phyloP scores from a whole-genome alignment of 2,113 vertebrate genomes.

The Sminthopsis crassicaudata region DNA sequence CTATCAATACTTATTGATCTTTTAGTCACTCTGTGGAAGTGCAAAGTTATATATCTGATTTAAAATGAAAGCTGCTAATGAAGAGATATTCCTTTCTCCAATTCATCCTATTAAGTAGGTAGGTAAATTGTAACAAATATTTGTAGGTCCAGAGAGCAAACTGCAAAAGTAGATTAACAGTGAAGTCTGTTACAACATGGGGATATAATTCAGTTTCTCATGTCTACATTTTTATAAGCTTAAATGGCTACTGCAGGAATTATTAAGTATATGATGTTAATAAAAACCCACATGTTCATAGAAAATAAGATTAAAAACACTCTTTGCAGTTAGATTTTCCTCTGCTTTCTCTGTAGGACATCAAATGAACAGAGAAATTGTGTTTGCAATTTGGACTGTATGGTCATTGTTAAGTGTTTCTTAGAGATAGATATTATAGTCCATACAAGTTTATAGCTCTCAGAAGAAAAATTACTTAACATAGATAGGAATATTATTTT shows the following conservation, averaged over 20 bases:
- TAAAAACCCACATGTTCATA: neutral
- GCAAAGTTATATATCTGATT: constrained; percentile 8
- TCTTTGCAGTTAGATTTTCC: neutral
- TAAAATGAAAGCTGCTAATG: neutral
- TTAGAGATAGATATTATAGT: neutral
- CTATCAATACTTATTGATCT: constrained; percentile 1
- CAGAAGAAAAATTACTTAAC: neutral
- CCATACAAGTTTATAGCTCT: neutral
- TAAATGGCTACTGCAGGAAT: neutral
- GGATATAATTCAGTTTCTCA: neutral
- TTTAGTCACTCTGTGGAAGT: constrained; percentile 1
- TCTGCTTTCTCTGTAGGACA: neutral
- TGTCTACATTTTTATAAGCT: neutral
- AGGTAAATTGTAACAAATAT: neutral
- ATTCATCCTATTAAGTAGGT: neutral
- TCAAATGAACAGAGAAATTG: neutral
- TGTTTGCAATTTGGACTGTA: neutral
- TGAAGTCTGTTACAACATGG: neutral
- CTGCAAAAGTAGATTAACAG: neutral
- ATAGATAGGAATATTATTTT: neutral
- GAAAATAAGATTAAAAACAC: neutral
- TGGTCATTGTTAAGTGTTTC: neutral
- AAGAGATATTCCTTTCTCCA: neutral
- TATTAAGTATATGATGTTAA: neutral
- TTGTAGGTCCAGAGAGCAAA: neutral